A percentile compares a stretch with the other conserved stretches of the same genome.
Conservation (phyloP, 2,888 invertebrate genomes). For the Galeopsomyia nigrocyanea region DNA sequence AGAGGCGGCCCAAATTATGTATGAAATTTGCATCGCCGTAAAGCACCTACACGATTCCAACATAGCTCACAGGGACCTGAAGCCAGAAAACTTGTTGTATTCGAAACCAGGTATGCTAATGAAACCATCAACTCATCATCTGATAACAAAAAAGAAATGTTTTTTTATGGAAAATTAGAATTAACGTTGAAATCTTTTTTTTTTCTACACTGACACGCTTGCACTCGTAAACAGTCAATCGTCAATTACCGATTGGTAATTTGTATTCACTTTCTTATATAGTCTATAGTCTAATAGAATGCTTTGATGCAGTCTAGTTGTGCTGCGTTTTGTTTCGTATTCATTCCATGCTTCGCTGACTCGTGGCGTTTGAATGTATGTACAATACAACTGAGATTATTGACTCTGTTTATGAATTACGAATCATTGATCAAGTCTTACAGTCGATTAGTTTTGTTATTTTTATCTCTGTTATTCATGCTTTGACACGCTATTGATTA, state of each 20-base stretch:
- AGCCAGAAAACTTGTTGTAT: slow-evolving; percentile 97
- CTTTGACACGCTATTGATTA: too few relatives aligned
- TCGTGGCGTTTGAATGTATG: too few relatives aligned
- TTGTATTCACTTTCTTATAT: background rate
- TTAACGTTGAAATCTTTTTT: background rate
- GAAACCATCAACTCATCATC: background rate
- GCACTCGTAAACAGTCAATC: slow-evolving; percentile 24
- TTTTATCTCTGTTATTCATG: too few relatives aligned
- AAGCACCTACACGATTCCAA: slow-evolving; percentile 93
- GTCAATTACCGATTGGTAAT: slow-evolving; percentile 39
- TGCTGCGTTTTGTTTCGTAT: too few relatives aligned
- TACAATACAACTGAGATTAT: too few relatives aligned
- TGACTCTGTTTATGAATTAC: too few relatives aligned
- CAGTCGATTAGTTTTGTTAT: too few relatives aligned
- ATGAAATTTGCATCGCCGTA: slow-evolving; percentile 95
- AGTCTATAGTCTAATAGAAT: too few relatives aligned
- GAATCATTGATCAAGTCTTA: too few relatives aligned
- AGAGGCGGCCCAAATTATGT: slow-evolving; percentile 96
- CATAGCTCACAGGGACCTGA: slow-evolving; percentile 97
- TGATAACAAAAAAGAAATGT: too few relatives aligned
- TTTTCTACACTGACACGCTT: slow-evolving; percentile 28
- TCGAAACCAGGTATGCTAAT: slow-evolving; percentile 74
- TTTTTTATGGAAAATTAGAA: background rate
- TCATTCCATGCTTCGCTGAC: too few relatives aligned
- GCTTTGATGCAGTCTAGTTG: too few relatives aligned